Evolutionary conservation across 2,113 vertebrate species (phyloP), one percentile per base, ranked within the genome.

Genomic region (Danio rerio): DNA sequence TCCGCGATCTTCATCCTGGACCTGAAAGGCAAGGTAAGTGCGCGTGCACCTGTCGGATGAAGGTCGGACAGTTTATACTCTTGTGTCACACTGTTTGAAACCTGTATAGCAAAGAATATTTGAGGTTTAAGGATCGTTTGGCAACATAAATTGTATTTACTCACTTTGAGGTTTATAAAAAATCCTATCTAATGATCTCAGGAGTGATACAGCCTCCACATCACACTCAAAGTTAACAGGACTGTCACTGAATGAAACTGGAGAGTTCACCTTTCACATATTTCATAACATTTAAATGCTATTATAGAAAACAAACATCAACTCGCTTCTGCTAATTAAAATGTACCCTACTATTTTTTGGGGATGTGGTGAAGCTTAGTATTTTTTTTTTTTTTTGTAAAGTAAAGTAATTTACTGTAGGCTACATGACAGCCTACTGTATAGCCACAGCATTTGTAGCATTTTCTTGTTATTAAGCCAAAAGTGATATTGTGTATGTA

Each of bases 1-100:
- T 95, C 94, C 31, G 94, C 94, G 62, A 89, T 95, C 69, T 95
- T 95, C 78, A 92, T 95, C 72, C 89, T 95, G 31, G 94, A 95
- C 89, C 85, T 94, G 81, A 95, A 95, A 83, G 94, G 94, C 56
- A 95, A 95, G 94, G 94, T 95, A 90, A 94, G 70, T 70, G 53
- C 68, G 50, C 42, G 49, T 86, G 78, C 85, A 86, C 85, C 85
- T 86, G 85, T 84, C 53, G 5, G 50, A 52, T 20, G 16, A 72
- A 66, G 62, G 62, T 79, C 77, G 49, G 7, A 68, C 47, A 53
- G 9, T 53, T 55, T 13, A 42, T 43, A 50, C 20, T 63, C 45
- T 9, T 6, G 18, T 50, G 9, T 40, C 45, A 77, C 45, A 61
- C 62, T 31, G 31, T 77, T 50, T 50, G 1, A 77, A 63, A 49